Base-by-base conservation (phyloP, 2,797 vertebrate genomes). In the Hippocampus kuda region DNA sequence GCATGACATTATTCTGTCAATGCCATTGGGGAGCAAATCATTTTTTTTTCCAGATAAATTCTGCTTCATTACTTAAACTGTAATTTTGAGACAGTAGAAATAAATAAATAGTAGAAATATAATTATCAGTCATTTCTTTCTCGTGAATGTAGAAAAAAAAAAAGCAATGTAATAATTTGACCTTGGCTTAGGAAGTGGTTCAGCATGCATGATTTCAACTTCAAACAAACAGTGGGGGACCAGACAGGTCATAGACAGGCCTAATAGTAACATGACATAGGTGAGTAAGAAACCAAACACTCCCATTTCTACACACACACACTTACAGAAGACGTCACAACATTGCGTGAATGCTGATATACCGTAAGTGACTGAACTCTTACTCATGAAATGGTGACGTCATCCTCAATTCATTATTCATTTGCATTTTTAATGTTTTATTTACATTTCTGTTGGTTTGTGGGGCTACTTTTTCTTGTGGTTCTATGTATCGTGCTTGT, bases 241-340 rank as follows among this genome's bases (percentile, higher is more conserved):
- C 51, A 65, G 63, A 65, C 63, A 66, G 57, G 41, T 70, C 27
- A 41, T 38, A 63, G 20, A 48, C 60, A 59, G 49, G 42, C 48
- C 27, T 65, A 24, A 26, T 65, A 65, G 41, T 68, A 64, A 76
- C 74, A 30, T 73, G 34, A 73, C 46, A 63, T 51, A 76, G n/a
- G 38, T 82, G 79, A 85, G 69, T 77, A 79, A 79, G 67, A 77
- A 70, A 48, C 9, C 63, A 67, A 74, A 80, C 66, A 72, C 56
- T 56, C 68, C 67, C 66, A 68, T 69, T 67, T 76, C 68, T 65
- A 26, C 49, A 80, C 81, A 82, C 54, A 60, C 79, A 82, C 77
- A 75, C 77, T 79, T 86, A 84, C 70, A 84, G 70, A 68, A 79
- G 61, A 60, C 75, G 72, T 81, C 77, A 75, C 38, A 73, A 38